These are phyloP conservation scores for Microdon myrmicae DNA, from an alignment of 2,888 invertebrate species.

Conservation along the genomic window DNA sequence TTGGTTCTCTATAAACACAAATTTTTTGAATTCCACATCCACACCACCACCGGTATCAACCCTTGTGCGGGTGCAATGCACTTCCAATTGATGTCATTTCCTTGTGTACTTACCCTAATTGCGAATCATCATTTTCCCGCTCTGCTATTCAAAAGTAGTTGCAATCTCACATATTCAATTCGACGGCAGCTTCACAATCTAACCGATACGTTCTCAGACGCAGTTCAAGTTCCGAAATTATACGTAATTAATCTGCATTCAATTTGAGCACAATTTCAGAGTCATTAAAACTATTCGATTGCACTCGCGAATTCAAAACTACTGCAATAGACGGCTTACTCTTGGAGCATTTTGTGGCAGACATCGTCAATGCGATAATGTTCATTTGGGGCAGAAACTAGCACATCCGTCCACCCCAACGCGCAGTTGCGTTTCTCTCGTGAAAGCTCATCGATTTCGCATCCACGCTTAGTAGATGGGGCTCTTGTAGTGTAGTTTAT, in stretches of 20 bases:
- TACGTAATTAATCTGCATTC: background rate
- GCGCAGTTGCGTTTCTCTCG: conserved; percentile 50
- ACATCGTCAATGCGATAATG: conserved; percentile 44
- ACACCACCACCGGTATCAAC: background rate
- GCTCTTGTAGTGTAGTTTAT: too few relatives aligned
- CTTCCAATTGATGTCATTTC: conserved; percentile 27
- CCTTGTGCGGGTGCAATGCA: conserved; percentile 33
- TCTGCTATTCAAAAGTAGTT: background rate
- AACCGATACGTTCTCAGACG: too few relatives aligned
- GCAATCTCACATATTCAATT: too few relatives aligned
- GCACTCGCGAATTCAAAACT: conserved; percentile 32
- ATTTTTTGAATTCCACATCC: conserved; percentile 1
- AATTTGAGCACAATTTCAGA: background rate
- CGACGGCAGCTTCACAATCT: too few relatives aligned
- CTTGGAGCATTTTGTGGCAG: conserved; percentile 48
- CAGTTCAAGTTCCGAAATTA: too few relatives aligned
- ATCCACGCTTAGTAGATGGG: too few relatives aligned
- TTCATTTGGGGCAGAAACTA: conserved; percentile 11
- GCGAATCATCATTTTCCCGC: conserved; percentile 2
- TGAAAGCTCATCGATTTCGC: conserved; percentile 48
- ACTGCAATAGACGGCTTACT: conserved; percentile 40
- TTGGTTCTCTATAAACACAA: too few relatives aligned
- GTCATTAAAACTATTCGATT: background rate
- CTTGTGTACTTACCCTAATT: conserved; percentile 46
- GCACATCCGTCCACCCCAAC: conserved; percentile 27